phyloP scores from a whole-genome alignment of 2,113 vertebrate genomes.

The Zonotrichia leucophrys region DNA sequence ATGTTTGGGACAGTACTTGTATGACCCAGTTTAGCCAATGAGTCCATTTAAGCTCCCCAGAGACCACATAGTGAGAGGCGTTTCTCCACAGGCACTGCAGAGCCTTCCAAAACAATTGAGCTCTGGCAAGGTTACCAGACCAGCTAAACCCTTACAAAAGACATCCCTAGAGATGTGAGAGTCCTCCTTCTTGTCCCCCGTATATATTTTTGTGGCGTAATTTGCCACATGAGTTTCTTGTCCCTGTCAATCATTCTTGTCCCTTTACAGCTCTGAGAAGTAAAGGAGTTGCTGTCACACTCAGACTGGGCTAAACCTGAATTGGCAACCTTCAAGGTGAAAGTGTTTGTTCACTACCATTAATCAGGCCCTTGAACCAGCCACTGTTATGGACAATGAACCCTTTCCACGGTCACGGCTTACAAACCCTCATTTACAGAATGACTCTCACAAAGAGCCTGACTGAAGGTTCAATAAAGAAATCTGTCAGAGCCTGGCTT shows the following conservation, averaged over 20 bases:
- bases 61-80: not conserved
- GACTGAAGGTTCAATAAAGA: not conserved
- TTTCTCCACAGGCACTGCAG: not conserved
- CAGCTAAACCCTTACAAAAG: not conserved
- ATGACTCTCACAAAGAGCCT: not conserved
- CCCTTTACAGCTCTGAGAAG: not conserved
- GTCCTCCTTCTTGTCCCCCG: not conserved
- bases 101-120: not conserved
- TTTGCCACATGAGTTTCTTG: not conserved
- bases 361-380: constrained; percentile 14
- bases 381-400: not conserved
- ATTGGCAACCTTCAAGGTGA: not conserved
- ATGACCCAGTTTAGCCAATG: not conserved
- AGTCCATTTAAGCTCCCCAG: not conserved
- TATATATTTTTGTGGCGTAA: not conserved
- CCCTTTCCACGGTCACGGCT: not conserved
- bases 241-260: not conserved
- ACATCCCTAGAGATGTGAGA: not conserved
- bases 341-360: not conserved
- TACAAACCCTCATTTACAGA: not conserved
- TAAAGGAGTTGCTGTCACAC: not conserved
- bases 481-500: not conserved
- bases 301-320: not conserved
- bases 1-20: not conserved
- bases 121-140: not conserved